Evolutionary conservation across 2,888 invertebrate species (phyloP).

Genomic region (Limnephilus rhombicus): DNA sequence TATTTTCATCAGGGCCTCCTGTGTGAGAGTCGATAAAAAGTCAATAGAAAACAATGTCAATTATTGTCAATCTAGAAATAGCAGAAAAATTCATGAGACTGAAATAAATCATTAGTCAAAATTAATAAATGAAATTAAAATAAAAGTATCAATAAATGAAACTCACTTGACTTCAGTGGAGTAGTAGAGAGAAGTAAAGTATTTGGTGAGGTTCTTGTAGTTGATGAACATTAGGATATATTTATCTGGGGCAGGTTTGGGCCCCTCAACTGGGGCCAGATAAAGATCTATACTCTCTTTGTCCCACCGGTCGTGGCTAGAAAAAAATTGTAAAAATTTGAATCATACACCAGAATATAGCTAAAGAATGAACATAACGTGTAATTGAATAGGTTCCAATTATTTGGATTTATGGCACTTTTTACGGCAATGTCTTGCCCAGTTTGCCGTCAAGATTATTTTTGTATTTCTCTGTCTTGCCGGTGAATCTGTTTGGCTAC

Average conservation of each 20-base stretch:
- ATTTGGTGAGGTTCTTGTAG: constrained; percentile 81
- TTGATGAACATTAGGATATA: constrained; percentile 76
- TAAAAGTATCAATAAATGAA: background rate
- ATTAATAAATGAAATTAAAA: background rate
- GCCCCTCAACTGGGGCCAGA: constrained; percentile 68
- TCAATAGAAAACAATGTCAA: too few relatives aligned
- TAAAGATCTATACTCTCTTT: constrained; percentile 71
- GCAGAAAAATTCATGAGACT: background rate
- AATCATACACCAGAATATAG: background rate
- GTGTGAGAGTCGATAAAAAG: too few relatives aligned
- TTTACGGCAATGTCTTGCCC: too few relatives aligned
- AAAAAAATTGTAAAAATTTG: constrained; percentile 27
- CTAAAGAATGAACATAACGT: background rate
- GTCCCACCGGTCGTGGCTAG: constrained; percentile 74
- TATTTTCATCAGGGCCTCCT: too few relatives aligned
- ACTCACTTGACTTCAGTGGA: constrained; percentile 81
- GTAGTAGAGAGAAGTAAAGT: constrained; percentile 80
- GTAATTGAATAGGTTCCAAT: background rate
- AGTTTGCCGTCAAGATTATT: too few relatives aligned
- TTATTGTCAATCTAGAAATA: too few relatives aligned
- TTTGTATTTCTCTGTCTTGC: too few relatives aligned
- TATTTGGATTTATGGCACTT: too few relatives aligned
- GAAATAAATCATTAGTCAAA: background rate
- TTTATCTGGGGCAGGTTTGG: constrained; percentile 67
- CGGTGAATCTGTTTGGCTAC: too few relatives aligned